Conservation (phyloP, 2,797 vertebrate genomes). For the Yasuhikotakia modesta region DNA sequence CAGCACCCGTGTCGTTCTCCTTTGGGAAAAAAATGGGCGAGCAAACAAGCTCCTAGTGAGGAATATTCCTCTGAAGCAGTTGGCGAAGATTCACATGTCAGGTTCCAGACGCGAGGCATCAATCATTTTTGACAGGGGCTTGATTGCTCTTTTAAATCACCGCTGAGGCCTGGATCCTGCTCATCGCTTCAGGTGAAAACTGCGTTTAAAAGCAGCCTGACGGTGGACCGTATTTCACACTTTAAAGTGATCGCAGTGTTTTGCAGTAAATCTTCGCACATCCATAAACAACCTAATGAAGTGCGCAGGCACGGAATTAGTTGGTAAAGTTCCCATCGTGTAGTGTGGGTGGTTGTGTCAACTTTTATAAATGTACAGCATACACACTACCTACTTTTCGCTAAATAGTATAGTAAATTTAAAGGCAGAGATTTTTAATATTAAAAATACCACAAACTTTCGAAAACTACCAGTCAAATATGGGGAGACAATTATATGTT, state of each 20-base stretch:
- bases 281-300: constrained; percentile 64
- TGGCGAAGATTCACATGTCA: constrained; percentile 73
- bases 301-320: constrained; percentile 29
- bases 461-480: background rate
- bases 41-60: constrained; percentile 50
- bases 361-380: constrained; percentile 10
- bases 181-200: constrained; percentile 68
- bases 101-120: constrained; percentile 69
- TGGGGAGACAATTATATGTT: no score
- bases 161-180: constrained; percentile 69
- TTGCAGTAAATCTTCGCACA: constrained; percentile 67
- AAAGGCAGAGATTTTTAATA: background rate
- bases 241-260: constrained; percentile 60
- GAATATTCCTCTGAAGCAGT: constrained; percentile 69
- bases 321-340: constrained; percentile 31
- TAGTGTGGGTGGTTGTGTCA: constrained; percentile 3
- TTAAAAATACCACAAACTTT: background rate
- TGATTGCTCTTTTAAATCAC: constrained; percentile 80
- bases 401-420: background rate
- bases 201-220: constrained; percentile 57
- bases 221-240: constrained; percentile 66
- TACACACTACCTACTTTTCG: no score
- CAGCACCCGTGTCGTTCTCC: constrained; percentile 59
- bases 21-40: constrained; percentile 51
- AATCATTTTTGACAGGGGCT: constrained; percentile 73